Evolutionary conservation across 2,888 invertebrate genomes (phyloP), one percentile per base, ranked within the genome.

Genomic region (Athrips mouffetella): DNA sequence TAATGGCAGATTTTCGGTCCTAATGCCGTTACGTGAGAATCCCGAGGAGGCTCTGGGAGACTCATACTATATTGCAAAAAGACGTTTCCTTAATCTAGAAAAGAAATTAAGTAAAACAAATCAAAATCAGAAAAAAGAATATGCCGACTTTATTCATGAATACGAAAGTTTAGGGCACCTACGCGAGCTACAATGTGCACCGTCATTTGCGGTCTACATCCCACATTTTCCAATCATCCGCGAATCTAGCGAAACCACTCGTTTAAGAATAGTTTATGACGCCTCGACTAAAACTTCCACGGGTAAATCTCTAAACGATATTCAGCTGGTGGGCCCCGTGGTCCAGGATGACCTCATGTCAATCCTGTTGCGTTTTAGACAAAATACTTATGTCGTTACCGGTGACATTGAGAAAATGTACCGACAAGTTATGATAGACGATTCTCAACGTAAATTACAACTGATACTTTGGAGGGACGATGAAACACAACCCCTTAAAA

Each of bases 361-460:
- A 0, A 62, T 59, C 16, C 30, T 59, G 7, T 15, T 59, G 20
- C 33, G 59, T 2, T 60, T 62, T 39, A 47, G 57, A 0, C 49
- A 52, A 31, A 55, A 57, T 45, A 54, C 41, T 25, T 57, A 48
- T 42, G 52, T 56, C 5, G 30, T 60, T 27, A 46, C 58, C 0
- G 52, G 42, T 1, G 59, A 59, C 16, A 48, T 57, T 1, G 51
- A 55, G n/a, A 56, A 59, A 45, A 55, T 57, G 52, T 59, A 54
- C 31, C 20, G 44, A 3, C 60, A 16, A 35, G 54, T 23, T 39
- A 39, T 2, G 11, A 20, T 16, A 53, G 60, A 30, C 48, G 16
- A 23, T 5, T 3, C 7, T n/a, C 27, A 46, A 18, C 20, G 16
- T 15, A 7, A 37, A 2, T 18, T 37, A 18, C 37, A 37, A 15